A percentile compares a stretch with the other conserved stretches of the same genome.
These are phyloP conservation scores for Nyctereutes procyonoides DNA, from an alignment of 2,113 vertebrate species.

Conservation along the genomic window DNA sequence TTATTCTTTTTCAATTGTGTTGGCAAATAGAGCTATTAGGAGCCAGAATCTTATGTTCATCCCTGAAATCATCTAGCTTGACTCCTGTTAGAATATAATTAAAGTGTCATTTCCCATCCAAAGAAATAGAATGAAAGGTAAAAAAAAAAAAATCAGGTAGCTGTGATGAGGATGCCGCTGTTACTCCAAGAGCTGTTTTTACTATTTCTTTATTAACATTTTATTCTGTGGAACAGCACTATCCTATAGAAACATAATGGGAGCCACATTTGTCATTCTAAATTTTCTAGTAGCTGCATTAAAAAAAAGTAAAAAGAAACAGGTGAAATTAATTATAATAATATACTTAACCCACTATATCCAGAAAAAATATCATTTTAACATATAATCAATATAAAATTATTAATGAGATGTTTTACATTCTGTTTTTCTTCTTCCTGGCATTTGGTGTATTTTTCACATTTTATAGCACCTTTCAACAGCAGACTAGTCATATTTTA, in stretches of 20 bases:
- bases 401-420: background rate
- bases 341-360: background rate
- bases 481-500: background rate
- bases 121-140: background rate
- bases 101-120: constrained; percentile 12
- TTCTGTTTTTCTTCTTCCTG: background rate
- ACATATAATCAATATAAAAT: background rate
- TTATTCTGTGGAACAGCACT: background rate
- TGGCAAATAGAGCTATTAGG: constrained; percentile 35
- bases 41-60: constrained; percentile 10
- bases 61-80: constrained; percentile 31
- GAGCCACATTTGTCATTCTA: background rate
- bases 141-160: background rate
- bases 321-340: constrained; percentile 27
- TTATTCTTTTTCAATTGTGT: constrained; percentile 31
- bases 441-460: background rate
- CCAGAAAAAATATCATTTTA: background rate
- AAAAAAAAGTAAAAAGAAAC: background rate
- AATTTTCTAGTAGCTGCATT: background rate
- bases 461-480: background rate
- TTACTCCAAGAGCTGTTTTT: background rate
- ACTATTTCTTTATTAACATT: background rate
- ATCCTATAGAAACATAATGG: background rate
- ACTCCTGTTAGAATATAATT: constrained; percentile 53
- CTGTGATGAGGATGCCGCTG: background rate